A percentile compares a stretch with the other conserved stretches of the same genome.
phyloP scores from a whole-genome alignment of 2,888 invertebrate species.

The Charanyca ferruginea region DNA sequence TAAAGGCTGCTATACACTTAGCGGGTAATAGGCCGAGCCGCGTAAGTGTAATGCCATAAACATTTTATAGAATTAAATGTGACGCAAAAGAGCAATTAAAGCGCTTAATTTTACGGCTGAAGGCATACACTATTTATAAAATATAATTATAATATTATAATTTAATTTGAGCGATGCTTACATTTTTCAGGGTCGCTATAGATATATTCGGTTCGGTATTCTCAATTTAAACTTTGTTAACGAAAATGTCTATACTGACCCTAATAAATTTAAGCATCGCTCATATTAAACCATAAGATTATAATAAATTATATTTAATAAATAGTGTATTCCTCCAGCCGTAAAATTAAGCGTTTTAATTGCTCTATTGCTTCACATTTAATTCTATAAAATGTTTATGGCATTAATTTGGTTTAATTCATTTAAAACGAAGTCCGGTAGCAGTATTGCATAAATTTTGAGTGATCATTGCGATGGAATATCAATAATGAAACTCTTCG shows the following conservation, averaged over 20 bases:
- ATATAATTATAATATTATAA: conserved; percentile 2
- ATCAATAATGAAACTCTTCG: conserved; percentile 44
- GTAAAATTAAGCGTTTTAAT: conserved; percentile 25
- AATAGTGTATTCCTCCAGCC: not conserved
- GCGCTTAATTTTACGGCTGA: conserved; percentile 22
- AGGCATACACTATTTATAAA: not conserved
- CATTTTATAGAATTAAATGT: conserved; percentile 21
- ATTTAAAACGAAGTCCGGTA: conserved; percentile 44
- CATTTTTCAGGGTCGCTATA: not conserved
- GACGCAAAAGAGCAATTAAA: conserved; percentile 14
- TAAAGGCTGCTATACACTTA: too few relatives aligned
- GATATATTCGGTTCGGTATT: too few relatives aligned
- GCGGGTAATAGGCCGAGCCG: too few relatives aligned
- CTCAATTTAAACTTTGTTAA: too few relatives aligned
- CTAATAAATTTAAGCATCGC: not conserved
- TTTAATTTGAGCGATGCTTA: not conserved
- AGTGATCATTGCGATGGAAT: conserved; percentile 21
- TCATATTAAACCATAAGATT: not conserved
- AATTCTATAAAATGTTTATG: conserved; percentile 28
- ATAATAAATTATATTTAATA: conserved; percentile 7
- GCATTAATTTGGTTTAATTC: conserved; percentile 28
- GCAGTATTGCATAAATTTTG: conserved; percentile 32
- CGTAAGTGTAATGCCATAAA: conserved; percentile 29
- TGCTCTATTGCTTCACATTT: conserved; percentile 16
- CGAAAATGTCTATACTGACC: too few relatives aligned